Evolutionary conservation across 2,113 vertebrate genomes (phyloP), one percentile per base, ranked within the genome.

Genomic region (Hiodon alosoides): DNA sequence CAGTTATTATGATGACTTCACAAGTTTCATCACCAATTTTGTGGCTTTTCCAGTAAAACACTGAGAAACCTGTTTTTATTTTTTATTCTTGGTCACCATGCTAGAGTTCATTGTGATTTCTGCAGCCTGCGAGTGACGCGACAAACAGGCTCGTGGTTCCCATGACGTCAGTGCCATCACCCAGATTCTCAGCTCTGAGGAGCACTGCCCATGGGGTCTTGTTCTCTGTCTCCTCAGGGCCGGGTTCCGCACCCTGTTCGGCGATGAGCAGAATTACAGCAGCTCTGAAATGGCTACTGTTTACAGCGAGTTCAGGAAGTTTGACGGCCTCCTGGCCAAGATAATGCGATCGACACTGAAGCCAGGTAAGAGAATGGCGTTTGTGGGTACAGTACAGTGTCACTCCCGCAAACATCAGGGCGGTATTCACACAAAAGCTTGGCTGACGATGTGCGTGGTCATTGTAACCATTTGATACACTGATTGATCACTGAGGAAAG

Each of bases 181-280:
- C 6, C 55, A 57, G 11, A 57, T 11, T 11, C 11, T 57, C 55
- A 7, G 6, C 9, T 4, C 4, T 62, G 9, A 62, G 60, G 14
- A 4, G 11, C 3, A n/a, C 3, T 13, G 53, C n/a, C 73, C 65
- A 51, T 31, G 7, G 3, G 47, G 17, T 59, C 4, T 46, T 47
- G n/a, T n/a, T 62, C 13, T 67, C 11, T 59, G 48, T 60, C 59
- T 62, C 53, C 67, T 46, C 81, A 96, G 94, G 80, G 90, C 92
- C 0, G 94, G 94, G 9, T 96, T 92, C 80, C 85, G 93, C 10
- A 91, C 89, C 0, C 66, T 95, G 60, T 94, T 89, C 31, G 91
- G 86, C 31, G 82, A 62, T 59, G 85, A 85, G 17, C 82, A 80
- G 8, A 81, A 66, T 71, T 79, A 68, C 5, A 46, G 91, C 51